A percentile compares a stretch with the other conserved stretches of the same genome.
These are phyloP conservation scores for Petrocephalus microphthalmus DNA, from an alignment of 2,113 vertebrate species.

Conservation along the genomic window DNA sequence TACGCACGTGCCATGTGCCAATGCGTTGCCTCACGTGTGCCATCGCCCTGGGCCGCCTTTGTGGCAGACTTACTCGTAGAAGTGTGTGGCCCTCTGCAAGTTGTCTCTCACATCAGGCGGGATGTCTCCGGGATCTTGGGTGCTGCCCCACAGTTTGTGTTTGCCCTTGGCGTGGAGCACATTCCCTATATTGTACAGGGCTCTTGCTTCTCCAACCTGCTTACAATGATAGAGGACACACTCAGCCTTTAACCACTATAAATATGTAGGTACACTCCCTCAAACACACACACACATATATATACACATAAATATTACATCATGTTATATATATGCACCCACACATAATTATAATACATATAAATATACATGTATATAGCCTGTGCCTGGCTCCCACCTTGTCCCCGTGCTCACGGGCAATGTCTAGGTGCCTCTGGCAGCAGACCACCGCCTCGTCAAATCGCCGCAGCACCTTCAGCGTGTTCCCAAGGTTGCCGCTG, in stretches of 20 bases:
- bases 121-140: slow-evolving; percentile 79
- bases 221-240: not conserved
- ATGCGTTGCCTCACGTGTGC: not conserved
- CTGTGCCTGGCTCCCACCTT: slow-evolving; percentile 65
- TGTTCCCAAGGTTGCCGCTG: slow-evolving; percentile 94
- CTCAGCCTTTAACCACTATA: not conserved
- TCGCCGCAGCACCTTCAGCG: slow-evolving; percentile 82
- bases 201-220: slow-evolving; percentile 88
- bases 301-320: too few species aligned
- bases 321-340: too few species aligned
- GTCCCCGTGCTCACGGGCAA: slow-evolving; percentile 88
- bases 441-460: slow-evolving; percentile 88
- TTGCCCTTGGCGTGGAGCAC: slow-evolving; percentile 93
- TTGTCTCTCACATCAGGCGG: slow-evolving; percentile 76
- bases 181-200: slow-evolving; percentile 90
- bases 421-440: slow-evolving; percentile 92
- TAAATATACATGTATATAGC: not conserved
- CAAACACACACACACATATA: too few species aligned
- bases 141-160: slow-evolving; percentile 76
- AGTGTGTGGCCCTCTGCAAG: slow-evolving; percentile 78
- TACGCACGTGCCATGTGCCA: too few species aligned
- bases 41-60: not conserved
- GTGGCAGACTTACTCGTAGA: slow-evolving; percentile 75
- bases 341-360: too few species aligned
- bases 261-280: too few species aligned